These are phyloP conservation scores for Holacanthus passer DNA, from an alignment of 2,113 vertebrate species.

Conservation along the genomic window DNA sequence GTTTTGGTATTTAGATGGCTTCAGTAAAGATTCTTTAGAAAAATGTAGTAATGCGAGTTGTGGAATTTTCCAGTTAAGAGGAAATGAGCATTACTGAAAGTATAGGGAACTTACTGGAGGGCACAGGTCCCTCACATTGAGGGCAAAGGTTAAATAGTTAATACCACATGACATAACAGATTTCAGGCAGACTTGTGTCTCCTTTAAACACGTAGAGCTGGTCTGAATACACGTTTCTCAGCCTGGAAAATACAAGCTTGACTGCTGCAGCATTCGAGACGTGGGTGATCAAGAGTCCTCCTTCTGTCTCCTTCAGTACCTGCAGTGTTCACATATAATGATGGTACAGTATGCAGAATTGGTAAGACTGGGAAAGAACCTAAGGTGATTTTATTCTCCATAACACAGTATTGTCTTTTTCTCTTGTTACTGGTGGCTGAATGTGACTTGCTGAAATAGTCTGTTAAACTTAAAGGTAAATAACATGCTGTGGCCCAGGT, in stretches of 20 bases:
- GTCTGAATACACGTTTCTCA: background rate
- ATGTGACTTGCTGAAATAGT: background rate
- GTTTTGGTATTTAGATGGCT: conserved; percentile 19
- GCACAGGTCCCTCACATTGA: background rate
- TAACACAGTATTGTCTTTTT: background rate
- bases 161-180: conserved; percentile 14
- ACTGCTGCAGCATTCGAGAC: background rate
- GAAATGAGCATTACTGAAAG: conserved; percentile 25
- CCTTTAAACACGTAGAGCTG: background rate
- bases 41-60: conserved; percentile 15
- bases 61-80: conserved; percentile 35
- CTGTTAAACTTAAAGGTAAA: background rate
- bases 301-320: background rate
- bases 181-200: background rate
- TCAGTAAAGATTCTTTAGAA: background rate
- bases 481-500: background rate
- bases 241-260: background rate
- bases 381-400: background rate
- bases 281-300: background rate
- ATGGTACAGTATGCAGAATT: background rate
- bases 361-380: background rate
- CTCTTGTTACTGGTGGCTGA: background rate
- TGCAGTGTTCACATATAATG: conserved; percentile 6
- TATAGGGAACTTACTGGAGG: background rate
- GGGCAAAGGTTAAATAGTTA: conserved; percentile 15